Percentiles rank a stretch among this genome's conserved stretches.
Evolutionary conservation across 2,113 vertebrate species (phyloP).

Genomic region (Carassius auratus): DNA sequence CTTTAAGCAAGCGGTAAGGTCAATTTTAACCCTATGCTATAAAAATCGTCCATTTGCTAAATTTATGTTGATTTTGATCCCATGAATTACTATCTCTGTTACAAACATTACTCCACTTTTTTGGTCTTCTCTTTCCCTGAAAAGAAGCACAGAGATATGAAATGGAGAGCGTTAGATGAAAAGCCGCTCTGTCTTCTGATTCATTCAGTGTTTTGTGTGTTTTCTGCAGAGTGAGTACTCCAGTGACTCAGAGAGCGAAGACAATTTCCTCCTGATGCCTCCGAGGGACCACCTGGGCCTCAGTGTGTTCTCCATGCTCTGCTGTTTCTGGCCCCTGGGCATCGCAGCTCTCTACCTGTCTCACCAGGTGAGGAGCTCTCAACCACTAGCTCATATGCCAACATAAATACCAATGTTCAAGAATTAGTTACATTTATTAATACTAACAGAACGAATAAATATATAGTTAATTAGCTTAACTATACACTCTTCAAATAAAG

Average conservation of each 20-base stretch:
- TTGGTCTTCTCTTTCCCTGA: not conserved
- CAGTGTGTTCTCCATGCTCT: conserved; percentile 97
- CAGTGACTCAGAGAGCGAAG: conserved; percentile 91
- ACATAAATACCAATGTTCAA: not conserved
- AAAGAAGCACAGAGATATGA: not conserved
- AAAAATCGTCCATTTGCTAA: not conserved
- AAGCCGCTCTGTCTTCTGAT: not conserved
- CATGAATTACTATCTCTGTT: not conserved
- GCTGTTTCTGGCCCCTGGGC: conserved; percentile 95
- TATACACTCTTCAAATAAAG: not conserved
- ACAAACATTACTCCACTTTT: not conserved
- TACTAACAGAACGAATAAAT: not conserved
- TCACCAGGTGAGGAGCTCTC: conserved; percentile 48
- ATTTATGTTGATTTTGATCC: not conserved
- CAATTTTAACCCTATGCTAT: not conserved
- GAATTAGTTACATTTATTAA: not conserved
- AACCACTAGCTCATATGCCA: not conserved
- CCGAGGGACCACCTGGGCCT: conserved; percentile 90
- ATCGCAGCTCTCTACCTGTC: conserved; percentile 94
- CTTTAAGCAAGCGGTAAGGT: not conserved
- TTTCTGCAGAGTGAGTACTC: conserved; percentile 90
- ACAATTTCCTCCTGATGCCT: conserved; percentile 92
- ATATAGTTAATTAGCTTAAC: too few species aligned
- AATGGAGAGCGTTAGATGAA: not conserved
- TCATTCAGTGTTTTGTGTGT: conserved; percentile 25